Percentiles rank a stretch among this genome's conserved stretches.
Conservation (phyloP, 2,113 vertebrate genomes). For the Fulica atra region DNA sequence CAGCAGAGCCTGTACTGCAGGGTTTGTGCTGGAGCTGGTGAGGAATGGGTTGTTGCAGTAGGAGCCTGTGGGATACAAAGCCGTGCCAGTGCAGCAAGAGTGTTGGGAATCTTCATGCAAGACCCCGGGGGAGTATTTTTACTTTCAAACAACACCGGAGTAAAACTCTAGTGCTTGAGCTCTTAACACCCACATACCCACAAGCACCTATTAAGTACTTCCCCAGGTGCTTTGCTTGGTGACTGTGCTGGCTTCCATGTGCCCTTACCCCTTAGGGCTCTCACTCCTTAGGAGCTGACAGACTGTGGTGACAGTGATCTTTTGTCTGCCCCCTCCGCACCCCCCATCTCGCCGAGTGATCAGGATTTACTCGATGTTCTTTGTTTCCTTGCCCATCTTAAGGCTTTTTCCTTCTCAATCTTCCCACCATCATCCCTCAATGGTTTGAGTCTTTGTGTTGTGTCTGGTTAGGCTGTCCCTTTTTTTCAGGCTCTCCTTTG, state of each 20-base stretch:
- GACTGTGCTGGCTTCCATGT: neutral
- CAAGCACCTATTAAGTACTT: neutral
- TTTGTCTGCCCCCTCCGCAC: neutral
- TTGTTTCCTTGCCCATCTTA: neutral
- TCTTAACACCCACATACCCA: neutral
- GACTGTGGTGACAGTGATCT: neutral
- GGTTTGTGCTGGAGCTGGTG: neutral
- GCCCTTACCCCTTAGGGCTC: neutral
- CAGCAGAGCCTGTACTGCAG: neutral
- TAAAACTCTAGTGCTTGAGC: neutral
- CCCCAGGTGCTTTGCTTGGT: neutral
- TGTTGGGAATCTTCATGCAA: neutral
- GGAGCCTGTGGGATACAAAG: neutral
- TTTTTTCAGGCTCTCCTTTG: conserved; percentile 1
- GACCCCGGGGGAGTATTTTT: neutral
- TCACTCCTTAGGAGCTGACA: neutral
- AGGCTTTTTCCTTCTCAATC: neutral
- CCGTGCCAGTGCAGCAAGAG: neutral
- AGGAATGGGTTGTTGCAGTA: neutral
- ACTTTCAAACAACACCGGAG: neutral
- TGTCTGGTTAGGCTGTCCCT: neutral
- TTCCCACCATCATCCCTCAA: neutral
- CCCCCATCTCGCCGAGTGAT: neutral
- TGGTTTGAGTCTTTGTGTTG: neutral
- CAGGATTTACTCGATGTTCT: neutral